Conservation (phyloP, 2,888 invertebrate species). For the Tenthredo scrophulariae region DNA sequence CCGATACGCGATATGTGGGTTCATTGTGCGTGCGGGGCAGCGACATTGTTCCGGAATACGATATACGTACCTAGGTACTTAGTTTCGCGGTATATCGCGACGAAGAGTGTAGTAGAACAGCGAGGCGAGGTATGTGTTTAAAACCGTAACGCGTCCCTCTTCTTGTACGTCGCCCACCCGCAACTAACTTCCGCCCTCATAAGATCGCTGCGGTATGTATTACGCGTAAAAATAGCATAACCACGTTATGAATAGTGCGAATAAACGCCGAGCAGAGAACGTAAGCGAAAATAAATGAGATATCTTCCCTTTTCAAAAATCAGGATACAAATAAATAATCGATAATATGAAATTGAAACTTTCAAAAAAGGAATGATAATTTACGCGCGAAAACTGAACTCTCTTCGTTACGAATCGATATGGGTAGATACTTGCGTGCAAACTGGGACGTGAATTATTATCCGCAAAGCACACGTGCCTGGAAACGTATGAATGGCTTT, state of each 20-base stretch:
- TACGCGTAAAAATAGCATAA: too few species aligned
- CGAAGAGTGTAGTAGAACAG: not conserved
- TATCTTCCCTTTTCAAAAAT: too few species aligned
- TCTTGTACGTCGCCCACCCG: conserved; percentile 23
- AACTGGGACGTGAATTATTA: not conserved
- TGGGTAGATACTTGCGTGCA: too few species aligned
- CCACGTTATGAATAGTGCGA: too few species aligned
- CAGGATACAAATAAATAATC: too few species aligned
- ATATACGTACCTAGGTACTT: conserved; percentile 23
- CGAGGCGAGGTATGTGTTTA: not conserved
- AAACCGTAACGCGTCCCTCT: conserved; percentile 27
- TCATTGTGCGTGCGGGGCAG: conserved; percentile 7
- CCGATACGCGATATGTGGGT: conserved; percentile 19
- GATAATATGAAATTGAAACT: too few species aligned
- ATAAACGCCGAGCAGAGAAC: too few species aligned
- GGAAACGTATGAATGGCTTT: conserved; percentile 13
- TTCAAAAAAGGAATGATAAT: too few species aligned
- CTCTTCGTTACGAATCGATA: too few species aligned
- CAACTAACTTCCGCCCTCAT: conserved; percentile 45
- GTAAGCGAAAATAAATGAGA: too few species aligned
- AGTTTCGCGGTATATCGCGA: conserved; percentile 27
- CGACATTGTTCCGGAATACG: conserved; percentile 25
- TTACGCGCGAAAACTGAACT: too few species aligned
- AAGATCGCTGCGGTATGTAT: too few species aligned
- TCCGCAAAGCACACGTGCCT: not conserved